Base-by-base conservation (phyloP, 2,888 invertebrate genomes). In the Dasypolia templi region DNA sequence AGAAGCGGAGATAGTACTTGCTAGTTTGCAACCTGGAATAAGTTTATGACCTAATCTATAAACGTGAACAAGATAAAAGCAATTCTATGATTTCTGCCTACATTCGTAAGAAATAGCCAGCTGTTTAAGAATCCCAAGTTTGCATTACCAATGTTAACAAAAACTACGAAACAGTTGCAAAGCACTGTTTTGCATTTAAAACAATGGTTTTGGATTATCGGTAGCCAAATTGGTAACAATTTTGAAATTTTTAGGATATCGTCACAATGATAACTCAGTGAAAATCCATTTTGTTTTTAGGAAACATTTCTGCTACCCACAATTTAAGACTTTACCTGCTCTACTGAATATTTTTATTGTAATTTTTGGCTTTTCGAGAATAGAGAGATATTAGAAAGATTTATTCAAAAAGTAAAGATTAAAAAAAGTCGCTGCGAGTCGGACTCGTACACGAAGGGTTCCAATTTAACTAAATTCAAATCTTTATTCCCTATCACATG, bases 171-270 rank as follows among this genome's bases (percentile, higher is more conserved):
- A 29, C 6, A 6, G 22, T 19, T 2, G 26, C 7, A 3, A 67
- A 49, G 17, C 29, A 26, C 32, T 19, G 2, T 26, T 32, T n/a
- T 26, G 6, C 9, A 53, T 26, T 35, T 35, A 22, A 68, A 35
- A 22, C n/a, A 42, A 26, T 66, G 17, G 46, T 72, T 58, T 58
- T 49, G 56, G 5, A 67, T 59, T 59, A 17, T 22, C 4, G 14
- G n/a, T 26, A 51, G 14, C 14, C 29, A 12, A 29, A 42, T 44
- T 26, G 5, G n/a, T 39, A 46, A 12, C 35, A 58, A 59, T 51
- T 61, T 29, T 61, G 53, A 53, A 44, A 35, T 51, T 51, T 44
- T 51, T 35, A 51, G 14, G n/a, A n/a, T n/a, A n/a, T 59, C 39
- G 3, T n/a, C 19, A 46, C 39, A 56, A 17, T 56, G 11, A 7